These are phyloP conservation scores for Siphamia tubifer DNA, from an alignment of 2,113 vertebrate genomes.

Conservation along the genomic window DNA sequence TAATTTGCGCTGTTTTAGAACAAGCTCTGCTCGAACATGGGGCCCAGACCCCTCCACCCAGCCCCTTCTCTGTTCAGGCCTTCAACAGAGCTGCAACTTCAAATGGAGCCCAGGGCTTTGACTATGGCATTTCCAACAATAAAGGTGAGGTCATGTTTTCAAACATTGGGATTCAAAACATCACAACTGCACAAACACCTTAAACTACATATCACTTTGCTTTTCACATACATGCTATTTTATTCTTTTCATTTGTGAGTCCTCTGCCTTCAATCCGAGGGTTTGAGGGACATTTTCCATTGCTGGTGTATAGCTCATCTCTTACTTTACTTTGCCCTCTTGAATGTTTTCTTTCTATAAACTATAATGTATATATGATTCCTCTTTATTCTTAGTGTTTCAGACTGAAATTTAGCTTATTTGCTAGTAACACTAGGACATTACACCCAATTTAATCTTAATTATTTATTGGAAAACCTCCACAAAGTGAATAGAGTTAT, in stretches of 20 bases:
- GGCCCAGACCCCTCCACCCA: slow-evolving; percentile 94
- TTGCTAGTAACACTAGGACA: too few relatives aligned
- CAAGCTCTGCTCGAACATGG: slow-evolving; percentile 91
- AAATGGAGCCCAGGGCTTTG: slow-evolving; percentile 93
- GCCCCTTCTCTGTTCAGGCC: slow-evolving; percentile 94
- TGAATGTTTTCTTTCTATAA: background rate
- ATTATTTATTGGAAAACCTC: background rate
- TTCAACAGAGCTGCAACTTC: slow-evolving; percentile 88
- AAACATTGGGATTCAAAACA: background rate
- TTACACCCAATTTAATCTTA: background rate
- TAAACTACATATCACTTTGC: slow-evolving; percentile 15
- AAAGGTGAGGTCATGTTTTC: slow-evolving; percentile 85
- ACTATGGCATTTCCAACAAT: slow-evolving; percentile 96
- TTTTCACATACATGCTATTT: slow-evolving; percentile 17
- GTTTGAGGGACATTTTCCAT: background rate
- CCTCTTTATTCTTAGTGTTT: background rate
- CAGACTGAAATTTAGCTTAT: background rate
- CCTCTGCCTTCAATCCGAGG: background rate
- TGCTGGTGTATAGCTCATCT: slow-evolving; percentile 4
- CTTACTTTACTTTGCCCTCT: background rate
- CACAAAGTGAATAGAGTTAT: background rate
- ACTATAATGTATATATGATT: background rate
- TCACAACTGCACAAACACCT: background rate
- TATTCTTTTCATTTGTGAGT: background rate
- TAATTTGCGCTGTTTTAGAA: slow-evolving; percentile 76